Base-by-base conservation (phyloP, 64 coral and sea anemone species). In the Anthopleura sola region DNA sequence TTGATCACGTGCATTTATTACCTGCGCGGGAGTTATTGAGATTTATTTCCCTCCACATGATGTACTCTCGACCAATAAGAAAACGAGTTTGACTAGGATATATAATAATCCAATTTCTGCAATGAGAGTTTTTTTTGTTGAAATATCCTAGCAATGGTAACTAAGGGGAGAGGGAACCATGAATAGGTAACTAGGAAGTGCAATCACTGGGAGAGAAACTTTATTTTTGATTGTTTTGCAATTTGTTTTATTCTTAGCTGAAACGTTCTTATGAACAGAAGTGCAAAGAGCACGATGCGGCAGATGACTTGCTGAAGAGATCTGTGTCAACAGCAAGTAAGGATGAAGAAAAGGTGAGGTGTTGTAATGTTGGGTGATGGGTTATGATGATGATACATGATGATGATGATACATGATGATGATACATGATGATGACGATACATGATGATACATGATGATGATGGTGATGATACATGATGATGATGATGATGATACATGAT, bases 281-380 rank as follows among this genome's bases (percentile, higher is more conserved):
- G 78, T 99, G 97, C n/a, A 88, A 86, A 48, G 97, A 99, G 33
- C 71, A 89, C 12, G 93, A 94, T 56, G 31, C 55, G 5, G 93
- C 84, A 60, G 92, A 92, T 21, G 97, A 99, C 34, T 83, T 82
- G 13, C 75, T 94, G 5, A 94, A 90, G 64, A 91, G 88, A 78
- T 99, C 97, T 46, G 97, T 94, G 13, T 86, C 89, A 53, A 58
- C 47, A 20, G 87, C 84, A 26, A 89, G 92, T 50, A 99, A 94
- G 86, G 97, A 99, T 46, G 97, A 99, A 82, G 97, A 99, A 87
- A 99, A 89, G 90, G 97, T 98, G 56, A 51, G 26, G 38, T n/a
- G 17, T 14, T 77, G 58, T 62, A 3, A 26, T 15, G n/a, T 33
- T 3, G n/a, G 66, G 16, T 71, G 66, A 34, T 14, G 66, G 16